Conservation (phyloP, 1,140 invertebrate species). For the Drosophila biarmipes region DNA sequence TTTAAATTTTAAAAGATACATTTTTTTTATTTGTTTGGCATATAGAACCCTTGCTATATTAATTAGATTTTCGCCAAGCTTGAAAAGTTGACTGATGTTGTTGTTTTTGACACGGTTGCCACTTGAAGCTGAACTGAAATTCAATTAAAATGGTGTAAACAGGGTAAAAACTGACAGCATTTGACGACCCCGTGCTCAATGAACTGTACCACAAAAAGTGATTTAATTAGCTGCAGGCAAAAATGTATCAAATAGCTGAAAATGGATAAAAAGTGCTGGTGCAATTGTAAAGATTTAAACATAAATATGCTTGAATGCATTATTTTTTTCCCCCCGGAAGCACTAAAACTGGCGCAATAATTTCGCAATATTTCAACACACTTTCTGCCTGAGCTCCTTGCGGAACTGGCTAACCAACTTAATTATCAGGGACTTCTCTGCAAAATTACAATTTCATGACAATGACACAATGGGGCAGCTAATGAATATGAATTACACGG, state of each 20-base stretch:
- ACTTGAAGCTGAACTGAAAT: conserved; percentile 37
- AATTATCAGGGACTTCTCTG: conserved; percentile 55
- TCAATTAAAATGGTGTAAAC: conserved; percentile 59
- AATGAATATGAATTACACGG: conserved; percentile 78
- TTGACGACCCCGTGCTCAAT: conserved; percentile 16
- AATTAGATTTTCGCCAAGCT: conserved; percentile 47
- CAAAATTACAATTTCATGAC: conserved; percentile 54
- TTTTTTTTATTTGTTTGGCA: too few species aligned
- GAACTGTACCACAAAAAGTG: conserved; percentile 6
- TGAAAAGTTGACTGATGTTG: conserved; percentile 20
- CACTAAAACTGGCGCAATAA: neutral
- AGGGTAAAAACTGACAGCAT: conserved; percentile 13
- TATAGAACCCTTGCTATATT: neutral
- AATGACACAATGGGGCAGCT: conserved; percentile 66
- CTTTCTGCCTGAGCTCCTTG: neutral
- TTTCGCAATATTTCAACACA: conserved; percentile 13
- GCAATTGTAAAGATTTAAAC: too few species aligned
- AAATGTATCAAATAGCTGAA: neutral
- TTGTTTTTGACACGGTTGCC: conserved; percentile 39
- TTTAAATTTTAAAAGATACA: too few species aligned
- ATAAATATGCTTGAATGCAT: too few species aligned
- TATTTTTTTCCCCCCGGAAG: too few species aligned
- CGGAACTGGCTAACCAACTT: conserved; percentile 17
- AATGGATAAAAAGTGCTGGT: too few species aligned
- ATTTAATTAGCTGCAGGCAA: conserved; percentile 15